phyloP scores from a whole-genome alignment of 2,888 invertebrate species.

The Acanthosoma haemorrhoidale region DNA sequence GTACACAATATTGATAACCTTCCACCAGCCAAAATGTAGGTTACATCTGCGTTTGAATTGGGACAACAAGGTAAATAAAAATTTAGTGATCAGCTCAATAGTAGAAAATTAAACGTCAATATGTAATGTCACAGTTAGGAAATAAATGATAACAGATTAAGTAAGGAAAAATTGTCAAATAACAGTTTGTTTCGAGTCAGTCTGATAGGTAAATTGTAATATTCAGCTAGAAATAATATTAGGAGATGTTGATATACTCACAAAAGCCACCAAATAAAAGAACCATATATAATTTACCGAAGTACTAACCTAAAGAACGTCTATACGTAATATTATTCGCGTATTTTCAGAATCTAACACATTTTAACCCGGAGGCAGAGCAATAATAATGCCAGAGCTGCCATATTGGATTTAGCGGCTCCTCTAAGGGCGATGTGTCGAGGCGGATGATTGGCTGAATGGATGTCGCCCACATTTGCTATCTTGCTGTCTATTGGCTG shows the following conservation, averaged over 20 bases:
- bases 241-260: slow-evolving; percentile 23
- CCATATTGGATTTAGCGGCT: slow-evolving; percentile 39
- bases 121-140: neutral
- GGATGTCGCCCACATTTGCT: slow-evolving; percentile 3
- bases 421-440: slow-evolving; percentile 23
- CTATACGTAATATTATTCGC: slow-evolving; percentile 10
- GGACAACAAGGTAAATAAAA: slow-evolving; percentile 24
- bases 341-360: slow-evolving; percentile 34
- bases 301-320: slow-evolving; percentile 19
- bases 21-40: slow-evolving; percentile 26
- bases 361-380: slow-evolving; percentile 39
- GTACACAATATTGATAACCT: slow-evolving; percentile 18
- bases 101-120: neutral
- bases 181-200: neutral
- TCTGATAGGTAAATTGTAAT: neutral
- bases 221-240: neutral
- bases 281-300: slow-evolving; percentile 2
- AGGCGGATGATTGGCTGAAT: neutral
- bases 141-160: neutral
- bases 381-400: slow-evolving; percentile 39
- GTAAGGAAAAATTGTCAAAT: neutral
- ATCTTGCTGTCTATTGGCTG: slow-evolving; percentile 15
- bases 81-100: neutral
- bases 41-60: slow-evolving; percentile 11
- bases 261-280: slow-evolving; percentile 17